Conservation (phyloP, 2,113 vertebrate genomes). For the Tringa solitaria region DNA sequence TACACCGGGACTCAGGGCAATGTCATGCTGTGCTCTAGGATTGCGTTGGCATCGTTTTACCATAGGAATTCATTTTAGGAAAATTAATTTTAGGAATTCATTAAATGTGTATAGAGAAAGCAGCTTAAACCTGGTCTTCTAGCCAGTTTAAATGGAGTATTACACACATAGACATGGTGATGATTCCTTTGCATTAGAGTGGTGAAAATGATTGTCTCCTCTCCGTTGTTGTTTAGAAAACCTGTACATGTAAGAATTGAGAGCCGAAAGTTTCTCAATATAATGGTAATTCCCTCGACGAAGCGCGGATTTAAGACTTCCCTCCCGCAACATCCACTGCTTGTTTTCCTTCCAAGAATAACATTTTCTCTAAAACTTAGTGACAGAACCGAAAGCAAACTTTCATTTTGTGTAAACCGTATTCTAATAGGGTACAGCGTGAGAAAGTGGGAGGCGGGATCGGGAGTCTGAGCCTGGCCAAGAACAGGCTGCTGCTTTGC, state of each 20-base stretch:
- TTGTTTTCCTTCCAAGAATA: neutral
- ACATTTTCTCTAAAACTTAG: neutral
- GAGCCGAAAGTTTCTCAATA: neutral
- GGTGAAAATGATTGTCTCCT: neutral
- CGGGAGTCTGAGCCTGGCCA: neutral
- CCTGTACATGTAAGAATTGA: neutral
- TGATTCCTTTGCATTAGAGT: neutral
- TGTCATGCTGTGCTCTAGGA: neutral
- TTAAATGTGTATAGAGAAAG: neutral
- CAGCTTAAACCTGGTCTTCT: neutral
- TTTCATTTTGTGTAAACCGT: neutral
- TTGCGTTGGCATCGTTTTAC: neutral
- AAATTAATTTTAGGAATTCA: neutral
- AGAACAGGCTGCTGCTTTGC: neutral
- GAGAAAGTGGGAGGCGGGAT: neutral
- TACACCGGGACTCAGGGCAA: neutral
- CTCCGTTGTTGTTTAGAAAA: neutral
- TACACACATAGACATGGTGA: rapidly evolving
- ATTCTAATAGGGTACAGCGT: neutral
- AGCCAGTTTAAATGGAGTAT: neutral
- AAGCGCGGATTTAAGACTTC: neutral
- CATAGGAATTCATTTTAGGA: neutral
- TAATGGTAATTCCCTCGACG: neutral
- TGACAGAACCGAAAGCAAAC: neutral
- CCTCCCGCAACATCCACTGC: rapidly evolving